These are phyloP conservation scores for Muntiacus reevesi DNA, from an alignment of 2,113 vertebrate genomes.

Conservation along the genomic window DNA sequence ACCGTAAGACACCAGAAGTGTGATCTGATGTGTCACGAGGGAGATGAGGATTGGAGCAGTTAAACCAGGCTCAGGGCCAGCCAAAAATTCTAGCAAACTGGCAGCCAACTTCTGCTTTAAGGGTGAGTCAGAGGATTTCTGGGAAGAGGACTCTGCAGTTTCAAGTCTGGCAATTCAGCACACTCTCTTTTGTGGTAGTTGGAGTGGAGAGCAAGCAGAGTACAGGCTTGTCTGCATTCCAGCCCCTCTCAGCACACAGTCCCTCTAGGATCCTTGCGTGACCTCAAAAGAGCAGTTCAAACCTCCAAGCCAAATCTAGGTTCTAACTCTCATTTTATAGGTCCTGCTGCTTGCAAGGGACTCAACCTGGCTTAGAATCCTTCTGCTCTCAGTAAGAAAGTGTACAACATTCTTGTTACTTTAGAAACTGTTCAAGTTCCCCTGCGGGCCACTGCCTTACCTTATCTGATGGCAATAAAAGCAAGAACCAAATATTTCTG, in stretches of 20 bases:
- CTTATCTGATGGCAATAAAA: background rate
- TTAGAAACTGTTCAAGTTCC: background rate
- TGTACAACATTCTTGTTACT: background rate
- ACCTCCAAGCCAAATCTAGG: background rate
- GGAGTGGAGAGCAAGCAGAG: fast-evolving
- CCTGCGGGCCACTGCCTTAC: background rate
- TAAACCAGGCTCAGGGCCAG: background rate
- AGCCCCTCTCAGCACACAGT: background rate
- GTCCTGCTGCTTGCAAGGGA: background rate
- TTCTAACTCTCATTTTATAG: background rate
- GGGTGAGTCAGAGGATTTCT: conserved; percentile 10
- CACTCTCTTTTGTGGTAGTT: background rate
- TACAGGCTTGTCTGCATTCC: background rate
- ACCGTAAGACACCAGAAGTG: background rate
- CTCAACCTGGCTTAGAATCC: background rate
- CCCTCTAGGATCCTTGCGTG: background rate
- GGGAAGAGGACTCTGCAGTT: background rate
- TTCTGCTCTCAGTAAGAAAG: background rate
- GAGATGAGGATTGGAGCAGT: background rate
- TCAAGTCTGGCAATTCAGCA: background rate
- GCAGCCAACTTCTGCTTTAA: background rate
- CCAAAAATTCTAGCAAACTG: background rate
- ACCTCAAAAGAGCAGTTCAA: background rate
- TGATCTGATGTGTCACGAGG: background rate
- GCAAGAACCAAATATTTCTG: background rate